Percentiles rank a stretch among this genome's conserved stretches.
These are phyloP conservation scores for Nesometra sesokonis DNA, from an alignment of 35 echinoderm and acorn worm species.

Conservation along the genomic window DNA sequence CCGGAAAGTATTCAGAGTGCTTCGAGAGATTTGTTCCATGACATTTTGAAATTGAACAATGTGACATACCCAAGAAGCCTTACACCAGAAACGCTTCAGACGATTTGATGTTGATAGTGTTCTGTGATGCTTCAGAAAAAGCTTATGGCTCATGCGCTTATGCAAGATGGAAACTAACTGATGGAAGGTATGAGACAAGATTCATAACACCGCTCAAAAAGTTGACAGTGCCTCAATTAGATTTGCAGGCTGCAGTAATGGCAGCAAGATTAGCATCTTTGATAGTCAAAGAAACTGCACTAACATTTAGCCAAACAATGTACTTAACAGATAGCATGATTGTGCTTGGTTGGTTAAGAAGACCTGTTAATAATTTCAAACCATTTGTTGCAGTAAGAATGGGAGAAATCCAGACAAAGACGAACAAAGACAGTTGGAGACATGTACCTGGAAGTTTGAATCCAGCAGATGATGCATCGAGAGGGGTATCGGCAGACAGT, in stretches of 20 bases:
- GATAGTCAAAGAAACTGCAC: background rate
- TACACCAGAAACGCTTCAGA: constrained; percentile 1
- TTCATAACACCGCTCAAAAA: background rate
- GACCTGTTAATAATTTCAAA: background rate
- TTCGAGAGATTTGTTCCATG: background rate
- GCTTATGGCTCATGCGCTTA: constrained; percentile 16
- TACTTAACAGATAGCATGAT: background rate
- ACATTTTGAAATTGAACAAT: constrained; percentile 1
- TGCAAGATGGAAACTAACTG: background rate
- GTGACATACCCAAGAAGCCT: constrained; percentile 18
- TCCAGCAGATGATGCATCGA: constrained; percentile 27
- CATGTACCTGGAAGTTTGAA: constrained; percentile 12
- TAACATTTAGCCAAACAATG: background rate
- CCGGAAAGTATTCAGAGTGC: background rate
- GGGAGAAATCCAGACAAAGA: background rate
- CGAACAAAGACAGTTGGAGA: background rate
- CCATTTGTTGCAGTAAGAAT: background rate
- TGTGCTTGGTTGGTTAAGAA: background rate
- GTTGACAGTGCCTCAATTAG: background rate
- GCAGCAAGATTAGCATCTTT: background rate
- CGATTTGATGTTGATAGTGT: background rate
- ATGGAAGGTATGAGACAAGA: background rate
- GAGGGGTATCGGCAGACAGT: background rate
- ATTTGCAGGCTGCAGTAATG: background rate
- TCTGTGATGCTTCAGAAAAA: constrained; percentile 37